Conservation (phyloP, 2,888 invertebrate species). For the Malthinus flaveolus region DNA sequence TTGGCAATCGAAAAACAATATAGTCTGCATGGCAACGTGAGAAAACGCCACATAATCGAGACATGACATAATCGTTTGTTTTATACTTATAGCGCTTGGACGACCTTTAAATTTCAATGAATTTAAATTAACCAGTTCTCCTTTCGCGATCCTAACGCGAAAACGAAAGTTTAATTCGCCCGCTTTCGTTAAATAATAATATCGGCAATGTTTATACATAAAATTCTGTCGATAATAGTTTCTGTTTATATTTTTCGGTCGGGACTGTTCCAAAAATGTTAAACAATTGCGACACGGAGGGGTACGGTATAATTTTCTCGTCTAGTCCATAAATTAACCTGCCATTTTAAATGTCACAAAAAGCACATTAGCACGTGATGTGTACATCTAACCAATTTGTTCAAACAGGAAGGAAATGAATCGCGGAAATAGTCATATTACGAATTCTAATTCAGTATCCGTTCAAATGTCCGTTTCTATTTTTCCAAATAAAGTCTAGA, state of each 20-base stretch:
- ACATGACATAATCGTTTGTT: constrained; percentile 18
- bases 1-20: neutral
- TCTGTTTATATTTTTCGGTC: too few relatives aligned
- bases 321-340: too few relatives aligned
- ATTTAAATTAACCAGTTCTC: constrained; percentile 2
- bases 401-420: too few relatives aligned
- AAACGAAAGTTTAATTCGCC: neutral
- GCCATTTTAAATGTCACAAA: too few relatives aligned
- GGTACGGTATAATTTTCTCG: too few relatives aligned
- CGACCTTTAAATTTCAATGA: constrained; percentile 14
- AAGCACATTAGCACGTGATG: too few relatives aligned
- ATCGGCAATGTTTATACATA: too few relatives aligned
- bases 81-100: constrained; percentile 11
- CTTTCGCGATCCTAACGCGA: neutral
- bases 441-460: neutral
- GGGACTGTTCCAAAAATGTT: too few relatives aligned
- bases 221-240: too few relatives aligned
- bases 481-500: constrained; percentile 1
- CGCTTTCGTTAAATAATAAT: too few relatives aligned
- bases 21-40: constrained; percentile 8
- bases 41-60: constrained; percentile 10
- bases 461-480: constrained; percentile 3
- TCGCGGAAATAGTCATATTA: neutral
- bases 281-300: too few relatives aligned
- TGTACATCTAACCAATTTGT: too few relatives aligned